Percentiles rank a stretch among this genome's conserved stretches.
Evolutionary conservation across 2,113 vertebrate species (phyloP).

Genomic region (Eretmochelys imbricata): DNA sequence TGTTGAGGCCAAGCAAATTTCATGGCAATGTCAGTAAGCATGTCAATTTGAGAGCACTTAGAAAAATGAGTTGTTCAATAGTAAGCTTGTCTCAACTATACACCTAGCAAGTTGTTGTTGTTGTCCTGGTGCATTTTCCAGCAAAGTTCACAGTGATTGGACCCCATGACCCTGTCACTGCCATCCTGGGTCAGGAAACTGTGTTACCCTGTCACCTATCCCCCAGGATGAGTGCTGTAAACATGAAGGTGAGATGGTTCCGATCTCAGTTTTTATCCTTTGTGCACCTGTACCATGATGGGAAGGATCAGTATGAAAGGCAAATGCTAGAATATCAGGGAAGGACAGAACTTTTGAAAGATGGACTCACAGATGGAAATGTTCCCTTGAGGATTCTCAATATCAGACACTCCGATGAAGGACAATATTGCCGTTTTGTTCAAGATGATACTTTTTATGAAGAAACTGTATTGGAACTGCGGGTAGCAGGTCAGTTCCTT

Average conservation of each 20-base stretch:
- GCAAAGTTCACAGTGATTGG: not conserved
- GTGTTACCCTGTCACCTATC: too few species aligned
- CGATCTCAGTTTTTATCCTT: too few species aligned
- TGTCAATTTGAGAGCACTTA: too few species aligned
- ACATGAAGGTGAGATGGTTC: too few species aligned
- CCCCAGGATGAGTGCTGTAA: too few species aligned
- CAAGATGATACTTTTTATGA: not conserved
- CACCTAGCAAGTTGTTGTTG: not conserved
- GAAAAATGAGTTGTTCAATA: too few species aligned
- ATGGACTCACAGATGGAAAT: not conserved
- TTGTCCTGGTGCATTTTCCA: not conserved
- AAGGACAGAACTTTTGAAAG: conserved; percentile 44
- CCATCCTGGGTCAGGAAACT: not conserved
- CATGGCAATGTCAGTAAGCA: too few species aligned
- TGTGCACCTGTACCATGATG: too few species aligned
- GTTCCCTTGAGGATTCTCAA: conserved; percentile 23
- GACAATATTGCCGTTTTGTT: conserved; percentile 41
- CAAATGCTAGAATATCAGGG: conserved; percentile 50
- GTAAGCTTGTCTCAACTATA: too few species aligned
- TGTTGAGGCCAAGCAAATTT: too few species aligned
- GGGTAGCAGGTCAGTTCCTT: not conserved
- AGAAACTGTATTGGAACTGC: not conserved
- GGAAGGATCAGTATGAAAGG: not conserved
- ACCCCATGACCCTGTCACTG: conserved; percentile 31
- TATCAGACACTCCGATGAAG: not conserved